phyloP scores from a whole-genome alignment of 2,113 vertebrate species.

The Dunckerocampus dactyliophorus region DNA sequence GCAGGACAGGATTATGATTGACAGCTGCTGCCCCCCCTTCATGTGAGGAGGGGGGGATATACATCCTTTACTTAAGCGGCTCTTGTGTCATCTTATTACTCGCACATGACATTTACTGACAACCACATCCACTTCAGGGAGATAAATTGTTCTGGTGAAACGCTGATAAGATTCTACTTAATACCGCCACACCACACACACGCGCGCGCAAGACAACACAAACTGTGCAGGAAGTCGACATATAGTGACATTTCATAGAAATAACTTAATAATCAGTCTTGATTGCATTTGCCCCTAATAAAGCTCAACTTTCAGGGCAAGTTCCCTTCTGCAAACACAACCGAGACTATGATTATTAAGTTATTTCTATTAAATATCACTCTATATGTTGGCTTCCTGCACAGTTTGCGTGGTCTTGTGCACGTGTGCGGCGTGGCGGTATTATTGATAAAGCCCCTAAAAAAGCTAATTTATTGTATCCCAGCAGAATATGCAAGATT shows the following conservation, averaged over 20 bases:
- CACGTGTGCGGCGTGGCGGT: too few species aligned
- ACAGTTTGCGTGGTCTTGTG: too few species aligned
- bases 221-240: background rate
- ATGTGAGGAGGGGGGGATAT: constrained; percentile 21
- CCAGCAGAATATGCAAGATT: too few species aligned
- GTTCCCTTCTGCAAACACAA: too few species aligned
- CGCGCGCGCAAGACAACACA: background rate
- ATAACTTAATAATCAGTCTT: too few species aligned
- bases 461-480: too few species aligned
- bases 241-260: background rate
- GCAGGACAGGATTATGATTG: constrained; percentile 47
- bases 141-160: constrained; percentile 1
- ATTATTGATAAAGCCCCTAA: too few species aligned
- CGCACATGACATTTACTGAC: constrained; percentile 19
- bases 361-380: too few species aligned
- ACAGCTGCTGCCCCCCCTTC: constrained; percentile 42
- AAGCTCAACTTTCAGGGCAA: too few species aligned
- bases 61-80: constrained; percentile 40
- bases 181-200: constrained; percentile 22
- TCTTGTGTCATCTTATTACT: constrained; percentile 7
- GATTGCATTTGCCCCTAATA: too few species aligned
- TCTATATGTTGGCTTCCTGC: too few species aligned
- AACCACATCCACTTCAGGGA: constrained; percentile 14
- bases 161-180: constrained; percentile 17
- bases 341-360: too few species aligned